A percentile compares a stretch with the other conserved stretches of the same genome.
Conservation (phyloP, 2,797 vertebrate genomes). For the Scleropages formosus region DNA sequence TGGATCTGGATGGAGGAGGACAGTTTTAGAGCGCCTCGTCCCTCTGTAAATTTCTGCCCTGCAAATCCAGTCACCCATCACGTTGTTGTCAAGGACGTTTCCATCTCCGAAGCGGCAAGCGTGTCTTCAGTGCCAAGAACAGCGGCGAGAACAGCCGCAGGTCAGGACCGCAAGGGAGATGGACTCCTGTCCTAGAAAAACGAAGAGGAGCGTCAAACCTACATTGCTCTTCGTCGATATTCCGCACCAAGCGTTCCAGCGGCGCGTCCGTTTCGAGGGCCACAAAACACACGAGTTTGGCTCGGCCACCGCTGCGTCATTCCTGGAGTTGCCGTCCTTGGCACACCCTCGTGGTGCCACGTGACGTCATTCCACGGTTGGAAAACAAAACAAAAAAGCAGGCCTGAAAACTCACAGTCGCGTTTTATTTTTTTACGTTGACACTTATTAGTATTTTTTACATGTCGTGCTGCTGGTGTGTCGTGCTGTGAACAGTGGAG, state of each 20-base stretch:
- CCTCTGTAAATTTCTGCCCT: conserved; percentile 10
- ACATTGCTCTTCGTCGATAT: conserved; percentile 11
- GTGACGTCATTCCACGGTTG: conserved; percentile 28
- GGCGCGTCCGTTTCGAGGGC: background rate
- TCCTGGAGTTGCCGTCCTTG: background rate
- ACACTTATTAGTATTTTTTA: conserved; percentile 24
- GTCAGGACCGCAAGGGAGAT: background rate
- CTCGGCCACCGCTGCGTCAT: background rate
- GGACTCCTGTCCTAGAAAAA: background rate
- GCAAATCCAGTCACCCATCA: conserved; percentile 13
- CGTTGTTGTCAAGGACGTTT: conserved; percentile 20
- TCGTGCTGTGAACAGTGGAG: conserved; percentile 15
- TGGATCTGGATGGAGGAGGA: background rate
- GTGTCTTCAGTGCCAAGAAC: conserved; percentile 19
- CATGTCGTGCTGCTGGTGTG: conserved; percentile 24
- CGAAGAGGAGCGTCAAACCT: conserved; percentile 18
- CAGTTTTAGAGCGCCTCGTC: background rate
- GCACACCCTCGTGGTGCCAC: background rate
- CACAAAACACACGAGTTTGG: background rate
- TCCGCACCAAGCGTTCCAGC: conserved; percentile 5
- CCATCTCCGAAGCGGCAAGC: conserved; percentile 4
- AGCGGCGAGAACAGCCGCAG: background rate
- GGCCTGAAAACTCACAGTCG: conserved; percentile 1
- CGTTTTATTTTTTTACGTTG: conserved; percentile 15
- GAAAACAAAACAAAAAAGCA: background rate